Evolutionary conservation across 2,888 invertebrate species (phyloP), one percentile per base, ranked within the genome.

Genomic region (Ferrisia virgata): DNA sequence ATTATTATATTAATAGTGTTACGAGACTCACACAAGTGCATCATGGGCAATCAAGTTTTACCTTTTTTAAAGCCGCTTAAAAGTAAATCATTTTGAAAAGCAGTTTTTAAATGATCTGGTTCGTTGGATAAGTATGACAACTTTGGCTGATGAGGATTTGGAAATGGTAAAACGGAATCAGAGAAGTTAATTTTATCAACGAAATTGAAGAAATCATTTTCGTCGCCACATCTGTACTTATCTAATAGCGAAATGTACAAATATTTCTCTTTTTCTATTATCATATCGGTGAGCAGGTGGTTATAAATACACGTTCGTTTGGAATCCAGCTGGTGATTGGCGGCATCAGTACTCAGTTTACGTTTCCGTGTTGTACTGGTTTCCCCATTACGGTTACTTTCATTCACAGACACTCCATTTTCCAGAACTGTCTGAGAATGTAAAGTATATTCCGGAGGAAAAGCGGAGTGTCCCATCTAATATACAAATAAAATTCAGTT

Each of bases 351-450:
- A 22, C 82, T 82, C 18, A 40, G 28, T 82, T 82, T 82, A 28
- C 82, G 82, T 82, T 82, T 82, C 18, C 82, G 69, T 6, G 82
- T 72, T 9, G 82, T 69, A 36, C 82, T 82, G 39, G 64, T 40
- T 22, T 69, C 82, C 64, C 58, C 82, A 31, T 31, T 39, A 25
- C 40, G 58, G 9, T 22, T 69, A 39, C 64, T 64, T 69, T 82
- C 82, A 81, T 81, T 47, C 22, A 81, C 8, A 82, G 69, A 39
- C 58, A 82, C 64, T 3, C 82, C 82, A 18, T 82, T 82, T 69
- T 82, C 82, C 69, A 82, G 64, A 64, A 82, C 82, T 69, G 82
- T 82, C 69, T 69, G 82, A 39, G 82, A 69, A 82, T 82, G 82
- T 39, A 82, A 58, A 36, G 82, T 33, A 58, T 82, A 82, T 40